Base-by-base conservation (phyloP, 2,113 vertebrate species). In the Lampris megalopsis region DNA sequence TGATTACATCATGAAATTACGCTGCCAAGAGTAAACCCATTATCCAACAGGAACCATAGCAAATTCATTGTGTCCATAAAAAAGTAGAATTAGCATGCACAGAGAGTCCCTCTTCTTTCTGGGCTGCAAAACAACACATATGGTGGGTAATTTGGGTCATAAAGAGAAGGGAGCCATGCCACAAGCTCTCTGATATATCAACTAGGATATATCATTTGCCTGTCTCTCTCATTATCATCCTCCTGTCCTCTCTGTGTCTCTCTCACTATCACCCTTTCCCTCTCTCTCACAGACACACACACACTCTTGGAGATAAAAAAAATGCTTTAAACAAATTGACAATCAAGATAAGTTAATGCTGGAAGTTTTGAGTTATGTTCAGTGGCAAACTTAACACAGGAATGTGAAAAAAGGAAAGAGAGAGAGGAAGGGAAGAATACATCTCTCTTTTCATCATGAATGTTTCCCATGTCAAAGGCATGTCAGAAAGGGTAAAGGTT, bases 401-500 rank as follows among this genome's bases (percentile, higher is more conserved):
- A 2, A 2, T 42, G 58, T 40, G 11, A 6, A 11, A 41, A 38
- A 13, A 9, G 5, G 54, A 8, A 3, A 57, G 5, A 38, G 38
- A 60, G 35, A 38, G 35, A 40, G 58, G 8, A 10, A 52, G 11
- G 49, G 49, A 11, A 10, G 3, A 1, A 3, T 10, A 52, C 9
- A 10, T 6, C 49, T 52, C 11, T 3, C 8, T 10, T 52, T 52
- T 6, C 49, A 53, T 24, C 35, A 57, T 6, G 56, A 57, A 41
- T 71, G 45, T 49, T 49, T 5, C 24, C 56, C 43, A n/a, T 42
- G 59, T 56, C 45, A 74, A 66, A 53, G 63, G 65, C 54, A 74
- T 48, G 43, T 35, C 48, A 48, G 6, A 24, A n/a, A 68, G 60
- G 24, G 62, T 56, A 75, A 75, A 77, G 81, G 80, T 84, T 78